These are phyloP conservation scores for Caenorhabditis sulstoni DNA, from an alignment of 2,888 invertebrate species.

Conservation along the genomic window DNA sequence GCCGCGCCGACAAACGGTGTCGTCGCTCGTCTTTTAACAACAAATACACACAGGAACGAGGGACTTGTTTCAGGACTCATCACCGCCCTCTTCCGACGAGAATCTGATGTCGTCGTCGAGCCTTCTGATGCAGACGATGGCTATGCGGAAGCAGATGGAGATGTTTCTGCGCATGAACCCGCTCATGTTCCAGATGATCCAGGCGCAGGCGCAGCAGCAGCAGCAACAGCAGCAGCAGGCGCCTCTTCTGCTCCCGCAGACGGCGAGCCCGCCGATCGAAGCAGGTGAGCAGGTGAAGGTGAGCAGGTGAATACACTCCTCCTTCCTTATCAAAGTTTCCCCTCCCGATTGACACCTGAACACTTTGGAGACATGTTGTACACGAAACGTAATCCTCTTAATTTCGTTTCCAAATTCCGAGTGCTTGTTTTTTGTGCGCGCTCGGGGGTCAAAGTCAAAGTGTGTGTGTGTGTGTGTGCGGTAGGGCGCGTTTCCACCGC, in stretches of 20 bases:
- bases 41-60: conserved; percentile 19
- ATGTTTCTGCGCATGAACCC: conserved; percentile 48
- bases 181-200: conserved; percentile 33
- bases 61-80: conserved; percentile 51
- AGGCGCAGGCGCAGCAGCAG: conserved; percentile 31
- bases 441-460: conserved; percentile 14
- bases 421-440: not conserved
- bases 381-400: conserved; percentile 52
- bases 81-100: conserved; percentile 58
- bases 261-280: conserved; percentile 31
- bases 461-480: not conserved
- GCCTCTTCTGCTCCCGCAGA: conserved; percentile 16
- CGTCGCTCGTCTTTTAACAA: conserved; percentile 26
- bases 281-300: conserved; percentile 52
- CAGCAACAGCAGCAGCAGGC: conserved; percentile 22
- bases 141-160: conserved; percentile 59
- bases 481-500: not conserved
- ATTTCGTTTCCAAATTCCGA: conserved; percentile 20
- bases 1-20: conserved; percentile 24
- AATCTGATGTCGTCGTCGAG: conserved; percentile 8
- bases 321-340: not conserved
- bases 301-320: conserved; percentile 32
- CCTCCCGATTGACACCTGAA: conserved; percentile 46
- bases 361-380: conserved; percentile 5
- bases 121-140: conserved; percentile 8